Percentiles rank a stretch among this genome's conserved stretches.
Evolutionary conservation across 2,888 invertebrate genomes (phyloP).

Genomic region (Peribatodes rhomboidaria): DNA sequence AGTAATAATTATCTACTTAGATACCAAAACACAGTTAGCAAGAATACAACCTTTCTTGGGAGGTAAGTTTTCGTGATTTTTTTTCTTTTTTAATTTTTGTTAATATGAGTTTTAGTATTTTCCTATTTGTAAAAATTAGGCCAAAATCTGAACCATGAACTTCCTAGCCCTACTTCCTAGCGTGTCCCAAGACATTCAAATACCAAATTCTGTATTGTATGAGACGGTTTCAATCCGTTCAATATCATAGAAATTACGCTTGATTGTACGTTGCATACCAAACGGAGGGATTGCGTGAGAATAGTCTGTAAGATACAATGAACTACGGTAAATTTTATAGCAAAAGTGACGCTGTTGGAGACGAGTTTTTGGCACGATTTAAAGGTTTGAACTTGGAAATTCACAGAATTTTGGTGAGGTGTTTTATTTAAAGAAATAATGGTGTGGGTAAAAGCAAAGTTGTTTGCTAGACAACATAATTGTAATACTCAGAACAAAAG

Average conservation of each 20-base stretch:
- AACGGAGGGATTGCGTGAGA: constrained; percentile 29
- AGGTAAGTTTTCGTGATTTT: too few relatives aligned
- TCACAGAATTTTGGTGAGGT: not conserved
- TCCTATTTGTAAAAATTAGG: not conserved
- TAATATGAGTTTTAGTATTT: not conserved
- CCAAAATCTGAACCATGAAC: too few relatives aligned
- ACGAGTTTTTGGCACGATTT: constrained; percentile 14
- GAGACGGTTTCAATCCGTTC: constrained; percentile 26
- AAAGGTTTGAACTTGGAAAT: constrained; percentile 11
- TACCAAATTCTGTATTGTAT: constrained; percentile 28
- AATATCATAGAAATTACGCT: constrained; percentile 30
- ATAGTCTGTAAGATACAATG: constrained; percentile 15
- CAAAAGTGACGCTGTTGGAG: constrained; percentile 16
- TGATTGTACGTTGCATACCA: constrained; percentile 32
- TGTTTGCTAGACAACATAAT: not conserved
- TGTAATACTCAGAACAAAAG: not conserved
- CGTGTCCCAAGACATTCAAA: constrained; percentile 29
- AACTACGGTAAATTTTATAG: constrained; percentile 21
- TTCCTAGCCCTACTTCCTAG: not conserved
- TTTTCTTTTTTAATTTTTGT: too few relatives aligned
- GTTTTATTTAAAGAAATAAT: not conserved
- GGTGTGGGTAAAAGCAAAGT: too few relatives aligned
- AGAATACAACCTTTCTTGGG: too few relatives aligned
- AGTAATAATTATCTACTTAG: too few relatives aligned
- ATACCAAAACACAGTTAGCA: too few relatives aligned